Conservation (phyloP, 2,113 vertebrate species). For the Seriola aureovittata region DNA sequence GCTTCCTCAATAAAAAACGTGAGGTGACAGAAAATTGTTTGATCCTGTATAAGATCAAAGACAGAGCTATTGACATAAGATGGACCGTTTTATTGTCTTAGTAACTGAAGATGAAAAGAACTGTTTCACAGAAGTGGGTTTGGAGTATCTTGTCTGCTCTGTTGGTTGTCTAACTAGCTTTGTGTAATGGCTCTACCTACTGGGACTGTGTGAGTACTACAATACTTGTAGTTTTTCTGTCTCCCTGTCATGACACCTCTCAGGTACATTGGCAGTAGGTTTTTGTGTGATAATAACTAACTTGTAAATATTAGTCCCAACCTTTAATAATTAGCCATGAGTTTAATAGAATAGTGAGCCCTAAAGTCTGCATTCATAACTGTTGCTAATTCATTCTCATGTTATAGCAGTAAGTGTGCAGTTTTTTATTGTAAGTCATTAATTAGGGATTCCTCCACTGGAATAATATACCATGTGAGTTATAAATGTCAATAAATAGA, state of each 20-base stretch:
- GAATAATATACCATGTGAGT: no score
- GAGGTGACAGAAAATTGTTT: background rate
- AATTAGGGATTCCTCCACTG: no score
- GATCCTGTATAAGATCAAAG: no score
- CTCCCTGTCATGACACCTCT: background rate
- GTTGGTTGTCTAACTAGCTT: background rate
- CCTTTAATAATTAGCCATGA: background rate
- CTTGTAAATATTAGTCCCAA: background rate
- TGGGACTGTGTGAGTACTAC: conserved; percentile 52
- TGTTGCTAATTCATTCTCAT: background rate
- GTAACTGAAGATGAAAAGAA: no score
- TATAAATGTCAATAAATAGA: no score
- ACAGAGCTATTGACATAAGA: background rate
- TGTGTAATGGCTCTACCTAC: conserved; percentile 64
- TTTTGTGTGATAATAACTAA: background rate
- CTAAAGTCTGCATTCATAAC: background rate
- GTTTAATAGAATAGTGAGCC: background rate
- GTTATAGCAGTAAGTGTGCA: no score
- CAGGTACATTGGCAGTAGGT: background rate
- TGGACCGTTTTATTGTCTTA: background rate
- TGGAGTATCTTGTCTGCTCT: background rate
- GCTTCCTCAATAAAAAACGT: background rate
- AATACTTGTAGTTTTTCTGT: background rate
- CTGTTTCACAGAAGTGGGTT: background rate
- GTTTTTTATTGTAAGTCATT: no score